These are phyloP conservation scores for Artibeus lituratus DNA, from an alignment of 2,797 vertebrate species.

Conservation along the genomic window DNA sequence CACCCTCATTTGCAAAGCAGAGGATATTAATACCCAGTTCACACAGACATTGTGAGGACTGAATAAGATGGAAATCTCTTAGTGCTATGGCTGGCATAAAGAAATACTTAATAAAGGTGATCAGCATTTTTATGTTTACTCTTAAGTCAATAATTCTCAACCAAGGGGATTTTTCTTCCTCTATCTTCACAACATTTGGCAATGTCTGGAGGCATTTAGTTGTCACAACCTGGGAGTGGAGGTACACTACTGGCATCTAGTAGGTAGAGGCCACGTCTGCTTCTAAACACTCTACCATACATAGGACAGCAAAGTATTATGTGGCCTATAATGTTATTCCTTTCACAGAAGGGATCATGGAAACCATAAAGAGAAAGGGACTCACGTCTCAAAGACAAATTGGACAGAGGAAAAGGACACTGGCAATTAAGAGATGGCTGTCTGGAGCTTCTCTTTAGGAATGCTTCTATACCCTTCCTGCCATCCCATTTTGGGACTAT, in stretches of 20 bases:
- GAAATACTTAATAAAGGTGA: neutral
- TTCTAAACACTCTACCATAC: neutral
- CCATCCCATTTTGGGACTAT: neutral
- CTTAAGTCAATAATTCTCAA: neutral
- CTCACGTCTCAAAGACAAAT: accelerated
- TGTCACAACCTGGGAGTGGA: neutral
- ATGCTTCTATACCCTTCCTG: neutral
- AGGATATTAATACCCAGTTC: neutral
- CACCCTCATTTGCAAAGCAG: neutral
- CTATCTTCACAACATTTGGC: neutral
- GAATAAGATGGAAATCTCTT: neutral
- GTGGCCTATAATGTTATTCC: neutral
- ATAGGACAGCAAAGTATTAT: neutral
- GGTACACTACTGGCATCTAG: neutral
- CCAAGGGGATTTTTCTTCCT: neutral
- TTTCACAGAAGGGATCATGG: neutral
- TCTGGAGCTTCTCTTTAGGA: neutral
- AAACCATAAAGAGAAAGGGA: neutral
- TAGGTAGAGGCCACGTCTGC: neutral
- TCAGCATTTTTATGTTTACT: neutral
- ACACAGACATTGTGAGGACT: neutral
- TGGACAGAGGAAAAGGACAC: neutral
- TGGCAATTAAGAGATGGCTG: neutral
- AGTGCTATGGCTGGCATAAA: neutral
- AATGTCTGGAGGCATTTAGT: neutral